Evolutionary conservation across 2,797 vertebrate species (phyloP).

Genomic region (Pyrocephalus nanus): DNA sequence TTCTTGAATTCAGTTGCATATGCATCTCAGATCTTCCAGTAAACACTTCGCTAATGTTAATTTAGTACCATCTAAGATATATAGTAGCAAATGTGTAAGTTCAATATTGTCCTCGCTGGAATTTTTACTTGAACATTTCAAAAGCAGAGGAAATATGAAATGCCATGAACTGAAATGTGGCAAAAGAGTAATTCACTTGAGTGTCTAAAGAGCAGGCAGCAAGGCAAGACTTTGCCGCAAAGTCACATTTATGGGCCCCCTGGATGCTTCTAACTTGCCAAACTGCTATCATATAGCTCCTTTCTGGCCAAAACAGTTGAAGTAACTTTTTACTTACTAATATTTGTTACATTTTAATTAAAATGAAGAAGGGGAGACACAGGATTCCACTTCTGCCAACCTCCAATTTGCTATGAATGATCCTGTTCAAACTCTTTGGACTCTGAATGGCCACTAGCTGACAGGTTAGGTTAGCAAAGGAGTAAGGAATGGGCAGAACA

Average conservation of each 20-base stretch:
- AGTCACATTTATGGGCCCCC: accelerated
- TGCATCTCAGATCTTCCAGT: neutral
- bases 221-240: neutral
- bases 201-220: neutral
- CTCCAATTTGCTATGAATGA: neutral
- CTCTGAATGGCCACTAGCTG: neutral
- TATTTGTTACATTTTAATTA: neutral
- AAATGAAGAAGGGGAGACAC: neutral
- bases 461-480: neutral
- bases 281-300: neutral
- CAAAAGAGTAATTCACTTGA: neutral
- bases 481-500: neutral
- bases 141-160: neutral
- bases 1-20: neutral
- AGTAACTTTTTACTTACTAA: neutral
- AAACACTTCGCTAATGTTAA: neutral
- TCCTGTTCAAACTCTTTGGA: neutral
- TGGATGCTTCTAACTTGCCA: neutral
- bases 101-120: neutral
- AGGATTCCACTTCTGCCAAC: neutral
- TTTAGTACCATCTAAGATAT: neutral
- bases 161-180: neutral
- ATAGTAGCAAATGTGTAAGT: neutral
- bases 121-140: neutral
- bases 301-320: neutral